Evolutionary conservation across 2,888 invertebrate species (phyloP).

Genomic region (Hydropsyche betteni): DNA sequence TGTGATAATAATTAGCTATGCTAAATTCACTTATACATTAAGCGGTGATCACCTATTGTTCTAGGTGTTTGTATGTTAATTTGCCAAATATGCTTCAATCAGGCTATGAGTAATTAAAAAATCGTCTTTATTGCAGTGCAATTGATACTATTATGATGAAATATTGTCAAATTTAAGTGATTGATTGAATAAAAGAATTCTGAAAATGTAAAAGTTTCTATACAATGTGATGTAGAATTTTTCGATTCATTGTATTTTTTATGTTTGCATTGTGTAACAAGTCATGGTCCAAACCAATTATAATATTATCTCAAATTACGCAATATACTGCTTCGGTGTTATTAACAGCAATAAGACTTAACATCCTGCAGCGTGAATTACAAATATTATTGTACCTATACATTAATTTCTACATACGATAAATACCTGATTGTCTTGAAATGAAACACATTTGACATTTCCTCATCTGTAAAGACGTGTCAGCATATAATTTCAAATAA

Average conservation of each 20-base stretch:
- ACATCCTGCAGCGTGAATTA: constrained; percentile 9
- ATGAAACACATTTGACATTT: constrained; percentile 7
- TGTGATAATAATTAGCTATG: too few relatives aligned
- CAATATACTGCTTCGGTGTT: neutral
- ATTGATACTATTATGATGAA: too few relatives aligned
- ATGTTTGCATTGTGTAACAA: neutral
- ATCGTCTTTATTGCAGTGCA: too few relatives aligned
- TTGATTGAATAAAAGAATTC: too few relatives aligned
- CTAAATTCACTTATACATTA: too few relatives aligned
- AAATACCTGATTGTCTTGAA: neutral
- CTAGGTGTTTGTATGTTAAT: too few relatives aligned
- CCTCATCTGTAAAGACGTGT: neutral
- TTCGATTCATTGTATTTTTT: neutral
- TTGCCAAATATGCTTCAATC: too few relatives aligned
- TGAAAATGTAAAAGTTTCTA: too few relatives aligned
- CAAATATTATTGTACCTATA: neutral
- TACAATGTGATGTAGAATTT: too few relatives aligned
- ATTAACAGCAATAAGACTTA: neutral
- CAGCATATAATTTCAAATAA: constrained; percentile 4
- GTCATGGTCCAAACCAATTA: constrained; percentile 22
- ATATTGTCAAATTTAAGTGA: too few relatives aligned
- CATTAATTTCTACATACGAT: neutral
- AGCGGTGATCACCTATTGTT: too few relatives aligned
- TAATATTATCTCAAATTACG: constrained; percentile 9
- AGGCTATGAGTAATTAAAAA: too few relatives aligned